These are phyloP conservation scores for Drosophila infuscata DNA, from an alignment of 2,888 invertebrate species.

Conservation along the genomic window DNA sequence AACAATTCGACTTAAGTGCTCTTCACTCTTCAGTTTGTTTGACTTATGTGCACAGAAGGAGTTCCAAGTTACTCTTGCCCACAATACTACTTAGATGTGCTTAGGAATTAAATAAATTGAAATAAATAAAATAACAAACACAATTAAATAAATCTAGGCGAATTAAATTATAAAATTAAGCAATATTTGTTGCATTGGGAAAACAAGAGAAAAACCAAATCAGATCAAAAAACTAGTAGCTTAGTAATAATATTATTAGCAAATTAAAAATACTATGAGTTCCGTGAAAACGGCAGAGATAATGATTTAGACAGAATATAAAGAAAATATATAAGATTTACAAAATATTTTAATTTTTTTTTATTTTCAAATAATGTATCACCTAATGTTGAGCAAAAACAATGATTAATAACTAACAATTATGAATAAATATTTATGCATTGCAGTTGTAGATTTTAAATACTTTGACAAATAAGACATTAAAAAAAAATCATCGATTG, in stretches of 20 bases:
- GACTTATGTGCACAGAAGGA: slow-evolving; percentile 2
- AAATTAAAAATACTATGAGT: not conserved
- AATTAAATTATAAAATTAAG: not conserved
- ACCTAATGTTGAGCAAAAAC: not conserved
- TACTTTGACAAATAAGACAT: not conserved
- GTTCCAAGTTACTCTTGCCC: not conserved
- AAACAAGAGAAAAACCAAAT: not conserved
- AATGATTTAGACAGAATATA: not conserved
- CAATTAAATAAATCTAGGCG: not conserved
- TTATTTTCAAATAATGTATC: too few species aligned
- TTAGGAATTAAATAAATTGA: not conserved
- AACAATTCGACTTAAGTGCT: slow-evolving; percentile 13
- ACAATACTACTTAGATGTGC: not conserved
- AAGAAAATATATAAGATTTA: not conserved
- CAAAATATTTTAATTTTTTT: too few species aligned
- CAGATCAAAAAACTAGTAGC: not conserved
- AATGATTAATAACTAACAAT: too few species aligned
- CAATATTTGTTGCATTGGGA: not conserved
- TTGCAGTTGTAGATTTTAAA: not conserved
- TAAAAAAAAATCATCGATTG: too few species aligned
- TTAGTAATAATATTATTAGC: too few species aligned
- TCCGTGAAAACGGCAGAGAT: not conserved
- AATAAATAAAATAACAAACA: too few species aligned
- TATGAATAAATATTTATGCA: too few species aligned
- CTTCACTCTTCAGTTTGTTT: slow-evolving; percentile 15